Evolutionary conservation across 2,797 vertebrate species (phyloP).

Genomic region (Chaenodraco wilsoni): DNA sequence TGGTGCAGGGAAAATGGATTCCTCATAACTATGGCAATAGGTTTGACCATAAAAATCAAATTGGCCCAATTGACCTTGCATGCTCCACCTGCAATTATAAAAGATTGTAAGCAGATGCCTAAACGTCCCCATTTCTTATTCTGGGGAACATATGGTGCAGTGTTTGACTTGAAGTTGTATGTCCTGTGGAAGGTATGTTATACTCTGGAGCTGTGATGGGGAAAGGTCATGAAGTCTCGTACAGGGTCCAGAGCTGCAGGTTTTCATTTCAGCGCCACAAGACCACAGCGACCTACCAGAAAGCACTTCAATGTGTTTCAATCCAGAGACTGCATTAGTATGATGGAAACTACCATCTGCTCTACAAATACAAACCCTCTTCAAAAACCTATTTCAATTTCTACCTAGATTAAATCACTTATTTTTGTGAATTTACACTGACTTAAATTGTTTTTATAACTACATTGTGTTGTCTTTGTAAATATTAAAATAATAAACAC

Average conservation of each 20-base stretch:
- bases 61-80: slow-evolving; percentile 95
- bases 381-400: no score
- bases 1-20: slow-evolving; percentile 50
- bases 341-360: background rate
- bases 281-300: background rate
- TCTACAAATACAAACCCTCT: no score
- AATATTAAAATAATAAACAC: no score
- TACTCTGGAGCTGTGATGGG: slow-evolving; percentile 13
- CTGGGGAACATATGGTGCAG: slow-evolving; percentile 85
- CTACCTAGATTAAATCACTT: no score
- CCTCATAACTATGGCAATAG: slow-evolving; percentile 85
- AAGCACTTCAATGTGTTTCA: background rate
- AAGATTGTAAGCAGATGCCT: slow-evolving; percentile 97
- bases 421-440: no score
- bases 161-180: slow-evolving; percentile 60
- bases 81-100: slow-evolving; percentile 93
- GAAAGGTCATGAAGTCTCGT: background rate
- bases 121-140: slow-evolving; percentile 84
- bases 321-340: background rate
- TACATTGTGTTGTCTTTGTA: no score
- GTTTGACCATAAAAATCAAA: slow-evolving; percentile 92
- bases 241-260: background rate
- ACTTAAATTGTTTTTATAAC: no score
- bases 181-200: slow-evolving; percentile 50
- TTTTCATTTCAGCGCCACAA: slow-evolving; percentile 13